Conservation (phyloP, 2,113 vertebrate species). For the Saguinus midas region DNA sequence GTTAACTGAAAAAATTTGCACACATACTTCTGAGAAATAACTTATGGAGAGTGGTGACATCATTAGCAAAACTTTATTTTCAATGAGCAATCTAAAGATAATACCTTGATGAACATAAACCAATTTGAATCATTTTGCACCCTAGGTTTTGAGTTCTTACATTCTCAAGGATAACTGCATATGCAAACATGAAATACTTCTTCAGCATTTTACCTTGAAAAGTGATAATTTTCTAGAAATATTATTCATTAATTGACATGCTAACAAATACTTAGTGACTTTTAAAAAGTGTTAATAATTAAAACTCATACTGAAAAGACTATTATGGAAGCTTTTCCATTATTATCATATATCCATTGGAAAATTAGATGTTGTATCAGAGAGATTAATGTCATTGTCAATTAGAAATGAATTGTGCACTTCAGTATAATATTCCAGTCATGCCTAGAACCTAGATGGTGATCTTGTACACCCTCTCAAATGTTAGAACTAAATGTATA, state of each 20-base stretch:
- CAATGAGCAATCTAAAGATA: neutral
- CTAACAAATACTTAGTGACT: conserved; percentile 12
- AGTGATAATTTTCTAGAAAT: conserved; percentile 15
- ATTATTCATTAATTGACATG: neutral
- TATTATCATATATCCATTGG: neutral
- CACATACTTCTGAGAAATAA: neutral
- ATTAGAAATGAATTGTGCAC: neutral
- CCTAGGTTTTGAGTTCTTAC: neutral
- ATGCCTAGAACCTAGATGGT: neutral
- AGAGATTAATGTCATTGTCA: conserved; percentile 20
- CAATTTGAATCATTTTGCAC: neutral
- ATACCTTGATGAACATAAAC: neutral
- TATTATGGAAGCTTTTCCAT: conserved; percentile 42
- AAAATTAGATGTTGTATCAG: conserved; percentile 58
- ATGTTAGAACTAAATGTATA: conserved; percentile 21
- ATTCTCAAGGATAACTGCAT: neutral
- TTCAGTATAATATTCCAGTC: conserved; percentile 35
- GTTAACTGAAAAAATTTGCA: neutral
- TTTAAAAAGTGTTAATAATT: conserved; percentile 35
- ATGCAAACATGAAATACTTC: neutral
- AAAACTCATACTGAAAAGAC: conserved; percentile 34
- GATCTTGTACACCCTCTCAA: conserved; percentile 38
- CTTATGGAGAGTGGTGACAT: neutral
- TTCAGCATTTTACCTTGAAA: neutral
- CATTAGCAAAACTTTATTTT: neutral